Evolutionary conservation across 2,797 vertebrate species (phyloP), one percentile per base, ranked within the genome.

Genomic region (Sebastes matsubarae): DNA sequence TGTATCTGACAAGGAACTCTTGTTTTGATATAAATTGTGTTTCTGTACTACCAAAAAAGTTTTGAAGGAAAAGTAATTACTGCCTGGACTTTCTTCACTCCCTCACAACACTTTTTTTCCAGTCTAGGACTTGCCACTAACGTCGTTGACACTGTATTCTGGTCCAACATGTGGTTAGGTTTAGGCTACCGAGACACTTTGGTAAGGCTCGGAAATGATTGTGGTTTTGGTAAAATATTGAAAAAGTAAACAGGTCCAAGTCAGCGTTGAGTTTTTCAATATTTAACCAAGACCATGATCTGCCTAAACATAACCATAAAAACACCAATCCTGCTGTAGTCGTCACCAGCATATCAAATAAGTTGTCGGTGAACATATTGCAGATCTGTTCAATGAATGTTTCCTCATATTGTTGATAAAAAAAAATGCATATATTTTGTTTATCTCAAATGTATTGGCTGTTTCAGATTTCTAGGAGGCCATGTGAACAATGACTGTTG

Each of bases 191-290:
- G n/a, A 67, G 22, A 76, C 24, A 54, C 68, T 29, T 34, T 32
- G 36, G 69, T 55, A 30, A 38, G 10, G 29, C 29, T n/a, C 16
- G 42, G 46, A 77, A 68, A 77, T 20, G 1, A 24, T 67, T 3
- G 27, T 65, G 50, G 50, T 78, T 82, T 50, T 25, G 50, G 50
- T 78, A 30, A 68, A 77, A 73, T 52, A 46, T 18, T 46, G 32
- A 60, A 72, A 46, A 60, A 55, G 57, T 57, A 27, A 72, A 82
- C 57, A 27, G 2, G 42, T 46, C 16, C 42, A 59, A 59, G 8
- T 60, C 20, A 24, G 22, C 3, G 8, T 24, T 34, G 12, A 70
- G 8, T n/a, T 76, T 52, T 69, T 50, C 25, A 22, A 3, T 34
- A 69, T 64, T 64, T 50, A 42, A 36, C 16, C 12, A 60, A 13